These are phyloP conservation scores for Telmatherina bonti DNA, from an alignment of 2,797 vertebrate species.

Conservation along the genomic window DNA sequence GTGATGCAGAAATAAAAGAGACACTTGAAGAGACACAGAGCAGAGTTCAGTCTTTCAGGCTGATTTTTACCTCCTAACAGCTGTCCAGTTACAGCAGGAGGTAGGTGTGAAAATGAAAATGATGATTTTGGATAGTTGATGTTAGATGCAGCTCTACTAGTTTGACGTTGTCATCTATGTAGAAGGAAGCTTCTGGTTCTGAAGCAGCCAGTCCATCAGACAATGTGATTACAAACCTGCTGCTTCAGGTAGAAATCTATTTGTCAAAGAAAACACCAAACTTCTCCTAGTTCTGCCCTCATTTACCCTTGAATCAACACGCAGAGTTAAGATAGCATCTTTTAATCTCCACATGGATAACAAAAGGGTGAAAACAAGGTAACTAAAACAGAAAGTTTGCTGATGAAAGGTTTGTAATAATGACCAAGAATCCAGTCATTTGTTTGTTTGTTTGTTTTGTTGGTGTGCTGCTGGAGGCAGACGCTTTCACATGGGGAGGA, in stretches of 20 bases:
- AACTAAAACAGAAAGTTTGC: no score
- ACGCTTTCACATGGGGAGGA: no score
- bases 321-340: background rate
- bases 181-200: no score
- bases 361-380: no score
- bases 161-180: background rate
- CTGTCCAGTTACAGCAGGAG: background rate
- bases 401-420: no score
- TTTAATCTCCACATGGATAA: background rate
- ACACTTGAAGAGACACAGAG: background rate
- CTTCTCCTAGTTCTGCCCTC: background rate
- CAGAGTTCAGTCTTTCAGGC: background rate
- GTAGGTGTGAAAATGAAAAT: background rate
- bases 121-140: constrained; percentile 1
- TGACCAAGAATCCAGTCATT: no score
- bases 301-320: background rate
- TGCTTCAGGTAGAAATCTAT: background rate
- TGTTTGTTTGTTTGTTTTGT: no score
- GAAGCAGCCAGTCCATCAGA: background rate
- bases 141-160: background rate
- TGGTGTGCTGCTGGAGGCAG: no score
- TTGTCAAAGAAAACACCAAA: background rate
- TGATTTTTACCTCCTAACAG: constrained; percentile 10
- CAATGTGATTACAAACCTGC: background rate
- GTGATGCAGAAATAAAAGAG: background rate